A percentile compares a stretch with the other conserved stretches of the same genome.
phyloP scores from a whole-genome alignment of 2,888 invertebrate species.

The Scaptomyza tumidula region DNA sequence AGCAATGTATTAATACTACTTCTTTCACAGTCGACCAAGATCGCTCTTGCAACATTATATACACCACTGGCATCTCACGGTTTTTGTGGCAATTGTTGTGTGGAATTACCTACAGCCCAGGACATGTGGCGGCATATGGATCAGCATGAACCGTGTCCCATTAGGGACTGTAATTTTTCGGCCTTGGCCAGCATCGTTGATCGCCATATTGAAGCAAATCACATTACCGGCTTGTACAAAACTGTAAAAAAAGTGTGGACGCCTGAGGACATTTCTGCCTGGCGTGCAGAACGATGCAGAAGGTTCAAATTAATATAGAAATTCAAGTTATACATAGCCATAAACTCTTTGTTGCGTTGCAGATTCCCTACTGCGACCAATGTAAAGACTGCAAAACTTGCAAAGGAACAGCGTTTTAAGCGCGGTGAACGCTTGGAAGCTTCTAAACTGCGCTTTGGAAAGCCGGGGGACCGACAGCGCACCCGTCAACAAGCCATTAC shows the following conservation, averaged over 20 bases:
- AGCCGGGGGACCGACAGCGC: constrained; percentile 82
- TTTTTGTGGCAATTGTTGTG: constrained; percentile 93
- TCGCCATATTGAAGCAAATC: constrained; percentile 93
- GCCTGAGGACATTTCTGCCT: constrained; percentile 93
- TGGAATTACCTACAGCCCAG: constrained; percentile 87
- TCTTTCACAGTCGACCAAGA: constrained; percentile 6
- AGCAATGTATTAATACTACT: neutral
- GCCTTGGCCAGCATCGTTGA: constrained; percentile 88
- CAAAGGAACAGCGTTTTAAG: constrained; percentile 88
- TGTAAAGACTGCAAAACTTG: constrained; percentile 87
- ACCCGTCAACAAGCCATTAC: constrained; percentile 26
- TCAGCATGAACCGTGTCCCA: constrained; percentile 92
- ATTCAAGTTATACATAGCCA: neutral
- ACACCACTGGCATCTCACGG: constrained; percentile 70
- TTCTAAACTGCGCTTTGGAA: constrained; percentile 84
- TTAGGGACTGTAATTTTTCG: constrained; percentile 88
- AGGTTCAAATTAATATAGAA: constrained; percentile 78
- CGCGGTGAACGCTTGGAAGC: constrained; percentile 90
- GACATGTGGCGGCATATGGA: constrained; percentile 88
- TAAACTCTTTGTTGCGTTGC: neutral
- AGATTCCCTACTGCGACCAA: constrained; percentile 90
- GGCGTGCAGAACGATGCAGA: constrained; percentile 92
- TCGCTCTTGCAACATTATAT: neutral
- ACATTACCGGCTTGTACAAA: constrained; percentile 92
- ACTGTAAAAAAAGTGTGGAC: constrained; percentile 90